Conservation (phyloP, 2,888 invertebrate genomes). For the Tiphia femorata region DNA sequence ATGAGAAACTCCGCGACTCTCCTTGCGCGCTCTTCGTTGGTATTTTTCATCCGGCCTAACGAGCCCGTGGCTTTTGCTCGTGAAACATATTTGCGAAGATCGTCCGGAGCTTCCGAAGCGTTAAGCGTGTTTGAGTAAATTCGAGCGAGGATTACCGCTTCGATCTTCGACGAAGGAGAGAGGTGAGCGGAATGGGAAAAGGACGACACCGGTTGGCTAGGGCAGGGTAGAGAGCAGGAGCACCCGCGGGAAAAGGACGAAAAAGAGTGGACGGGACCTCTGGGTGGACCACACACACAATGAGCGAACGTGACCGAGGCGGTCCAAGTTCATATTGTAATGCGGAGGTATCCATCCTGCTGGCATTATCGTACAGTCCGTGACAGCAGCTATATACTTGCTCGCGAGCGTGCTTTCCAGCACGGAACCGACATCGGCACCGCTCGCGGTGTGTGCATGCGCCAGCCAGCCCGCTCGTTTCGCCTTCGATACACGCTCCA, state of each 20-base stretch:
- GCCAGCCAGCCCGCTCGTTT: slow-evolving; percentile 13
- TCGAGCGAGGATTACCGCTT: neutral
- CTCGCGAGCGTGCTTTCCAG: slow-evolving; percentile 47
- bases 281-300: slow-evolving; percentile 66
- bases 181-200: neutral
- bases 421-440: slow-evolving; percentile 33
- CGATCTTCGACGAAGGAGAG: neutral
- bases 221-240: neutral
- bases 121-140: too few relatives aligned
- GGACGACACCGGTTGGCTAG: neutral
- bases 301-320: slow-evolving; percentile 66
- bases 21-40: too few relatives aligned
- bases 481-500: slow-evolving; percentile 4
- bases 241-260: slow-evolving; percentile 26
- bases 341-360: slow-evolving; percentile 58
- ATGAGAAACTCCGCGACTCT: too few relatives aligned
- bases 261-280: slow-evolving; percentile 39
- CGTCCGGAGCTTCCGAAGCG: too few relatives aligned
- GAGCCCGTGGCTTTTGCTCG: too few relatives aligned
- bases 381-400: slow-evolving; percentile 55
- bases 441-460: slow-evolving; percentile 7
- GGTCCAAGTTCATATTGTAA: slow-evolving; percentile 66
- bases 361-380: slow-evolving; percentile 65
- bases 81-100: too few relatives aligned
- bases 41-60: too few relatives aligned